Conservation (phyloP, 2,888 invertebrate species). For the Microctonus brassicae region DNA sequence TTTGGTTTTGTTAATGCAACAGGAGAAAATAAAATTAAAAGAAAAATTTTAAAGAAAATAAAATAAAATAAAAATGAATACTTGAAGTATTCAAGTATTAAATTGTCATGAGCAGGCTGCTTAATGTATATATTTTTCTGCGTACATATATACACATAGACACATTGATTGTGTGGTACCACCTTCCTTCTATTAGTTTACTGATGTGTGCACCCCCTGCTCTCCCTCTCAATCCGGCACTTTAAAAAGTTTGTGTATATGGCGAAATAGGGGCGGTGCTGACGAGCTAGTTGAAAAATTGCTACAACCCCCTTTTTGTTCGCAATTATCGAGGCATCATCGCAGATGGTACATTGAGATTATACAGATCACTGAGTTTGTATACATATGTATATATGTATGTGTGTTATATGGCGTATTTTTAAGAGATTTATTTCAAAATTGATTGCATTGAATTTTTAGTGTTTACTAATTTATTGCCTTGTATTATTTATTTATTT, state of each 20-base stretch:
- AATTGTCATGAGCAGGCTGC: background rate
- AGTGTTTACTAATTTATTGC: background rate
- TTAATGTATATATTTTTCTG: slow-evolving; percentile 26
- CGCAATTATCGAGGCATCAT: slow-evolving; percentile 42
- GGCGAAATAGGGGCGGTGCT: background rate
- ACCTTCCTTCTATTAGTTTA: no score
- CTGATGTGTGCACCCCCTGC: no score
- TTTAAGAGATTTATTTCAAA: background rate
- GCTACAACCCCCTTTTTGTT: slow-evolving; percentile 29
- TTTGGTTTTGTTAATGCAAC: slow-evolving; percentile 65
- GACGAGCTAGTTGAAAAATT: slow-evolving; percentile 38
- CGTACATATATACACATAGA: no score
- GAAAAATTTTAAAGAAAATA: no score
- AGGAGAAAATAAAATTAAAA: no score
- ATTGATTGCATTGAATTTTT: background rate
- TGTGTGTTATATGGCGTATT: background rate
- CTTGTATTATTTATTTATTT: no score
- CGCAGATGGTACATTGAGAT: slow-evolving; percentile 14
- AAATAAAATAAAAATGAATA: background rate
- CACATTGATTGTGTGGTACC: no score
- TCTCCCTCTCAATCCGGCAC: no score
- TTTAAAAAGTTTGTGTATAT: background rate
- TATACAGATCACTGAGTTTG: background rate
- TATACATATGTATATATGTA: background rate
- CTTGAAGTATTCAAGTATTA: background rate